Base-by-base conservation (phyloP, 2,888 invertebrate genomes). In the Xestoiulus laeticollis region DNA sequence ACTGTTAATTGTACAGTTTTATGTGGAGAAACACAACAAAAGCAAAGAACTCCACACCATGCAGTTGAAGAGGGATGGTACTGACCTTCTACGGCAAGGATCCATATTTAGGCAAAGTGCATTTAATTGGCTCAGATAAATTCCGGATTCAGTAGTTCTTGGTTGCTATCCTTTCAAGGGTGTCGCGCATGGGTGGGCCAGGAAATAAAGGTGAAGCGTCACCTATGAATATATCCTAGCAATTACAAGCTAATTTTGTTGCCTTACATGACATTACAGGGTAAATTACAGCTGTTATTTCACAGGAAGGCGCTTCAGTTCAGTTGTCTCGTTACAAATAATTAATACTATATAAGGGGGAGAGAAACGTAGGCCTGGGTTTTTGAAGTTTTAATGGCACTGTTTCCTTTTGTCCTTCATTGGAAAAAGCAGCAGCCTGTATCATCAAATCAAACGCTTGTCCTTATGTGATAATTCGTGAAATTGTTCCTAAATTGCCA, bases 261-360 rank as follows among this genome's bases (percentile, higher is more conserved):
- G 68, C 68, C 68, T 68, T 68, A 68, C 68, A 68, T 68, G 68
- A 68, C 68, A 68, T 68, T 68, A 68, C 68, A 68, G 68, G 68
- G 68, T 68, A 68, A 68, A 68, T 68, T 68, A 68, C 68, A 68
- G 68, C 68, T 68, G 68, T 68, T 68, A 68, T 68, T 68, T 68
- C 68, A 68, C 68, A 68, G 68, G 68, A 68, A 68, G 68, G 68
- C 68, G 68, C 68, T 68, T 68, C 68, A 68, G 68, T 22, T 68
- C 68, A 68, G 68, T 68, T 68, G 68, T 68, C 68, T 68, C 68
- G 68, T 68, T 68, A 26, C 68, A 68, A 68, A 68, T 68, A 68
- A 68, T 68, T 68, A 68, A 68, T 68, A 68, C 68, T 68, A 68
- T n/a, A n/a, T n/a, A n/a, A n/a, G 1, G 68, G 68, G 68, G 68